A percentile compares a stretch with the other conserved stretches of the same genome.
Evolutionary conservation across 2,888 invertebrate genomes (phyloP).

Genomic region (Pyrocoelia pectoralis): DNA sequence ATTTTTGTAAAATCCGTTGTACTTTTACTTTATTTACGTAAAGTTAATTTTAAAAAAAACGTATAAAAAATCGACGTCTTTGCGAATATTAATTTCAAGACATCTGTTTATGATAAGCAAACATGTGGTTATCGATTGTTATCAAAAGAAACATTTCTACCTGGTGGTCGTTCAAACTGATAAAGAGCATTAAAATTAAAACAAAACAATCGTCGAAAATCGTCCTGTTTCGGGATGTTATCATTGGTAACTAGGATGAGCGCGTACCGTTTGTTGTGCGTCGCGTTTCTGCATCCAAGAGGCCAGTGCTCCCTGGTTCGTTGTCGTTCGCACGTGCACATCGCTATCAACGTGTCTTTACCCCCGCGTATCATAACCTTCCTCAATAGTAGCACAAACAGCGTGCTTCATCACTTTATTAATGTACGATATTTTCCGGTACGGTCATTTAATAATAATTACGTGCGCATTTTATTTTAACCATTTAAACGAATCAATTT

Average conservation of each 20-base stretch:
- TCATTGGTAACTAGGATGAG: conserved; percentile 32
- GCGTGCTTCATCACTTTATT: conserved; percentile 30
- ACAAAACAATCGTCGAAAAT: conserved; percentile 29
- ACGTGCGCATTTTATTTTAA: background rate
- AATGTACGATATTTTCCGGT: background rate
- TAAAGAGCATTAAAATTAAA: too few relatives aligned
- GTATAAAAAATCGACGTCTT: too few relatives aligned
- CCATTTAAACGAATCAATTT: background rate
- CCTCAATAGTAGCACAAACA: conserved; percentile 28
- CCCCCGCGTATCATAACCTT: conserved; percentile 37
- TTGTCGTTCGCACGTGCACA: conserved; percentile 45
- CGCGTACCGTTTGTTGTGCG: conserved; percentile 44
- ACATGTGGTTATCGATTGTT: too few relatives aligned
- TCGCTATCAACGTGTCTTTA: conserved; percentile 35
- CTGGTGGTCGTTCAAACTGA: too few relatives aligned
- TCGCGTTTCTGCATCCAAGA: conserved; percentile 44
- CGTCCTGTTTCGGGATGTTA: conserved; percentile 34
- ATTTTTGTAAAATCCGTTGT: too few relatives aligned
- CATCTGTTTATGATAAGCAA: too few relatives aligned
- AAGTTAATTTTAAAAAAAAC: too few relatives aligned
- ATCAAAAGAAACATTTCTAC: too few relatives aligned
- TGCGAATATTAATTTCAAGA: too few relatives aligned
- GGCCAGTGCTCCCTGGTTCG: conserved; percentile 47
- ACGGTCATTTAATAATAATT: conserved; percentile 2
- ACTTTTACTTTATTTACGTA: too few relatives aligned